A percentile compares a stretch with the other conserved stretches of the same genome.
These are phyloP conservation scores for Parapristionchus giblindavisi DNA, from an alignment of 2,888 invertebrate genomes.

Conservation along the genomic window DNA sequence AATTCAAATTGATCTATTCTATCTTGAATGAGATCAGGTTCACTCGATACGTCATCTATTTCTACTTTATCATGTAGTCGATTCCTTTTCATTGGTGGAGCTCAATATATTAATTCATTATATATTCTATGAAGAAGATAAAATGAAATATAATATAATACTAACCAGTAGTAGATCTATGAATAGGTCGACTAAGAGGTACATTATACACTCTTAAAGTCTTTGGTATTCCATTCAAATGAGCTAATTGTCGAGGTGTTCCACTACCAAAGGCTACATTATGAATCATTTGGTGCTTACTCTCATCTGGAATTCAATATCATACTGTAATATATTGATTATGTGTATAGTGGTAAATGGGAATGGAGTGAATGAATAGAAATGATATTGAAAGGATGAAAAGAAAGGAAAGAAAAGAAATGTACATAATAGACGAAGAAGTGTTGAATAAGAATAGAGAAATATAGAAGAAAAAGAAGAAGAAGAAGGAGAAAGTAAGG, in stretches of 20 bases:
- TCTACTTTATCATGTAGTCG: conserved; percentile 1
- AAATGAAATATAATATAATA: background rate
- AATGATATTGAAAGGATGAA: background rate
- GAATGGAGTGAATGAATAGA: background rate
- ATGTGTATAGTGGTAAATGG: too few relatives aligned
- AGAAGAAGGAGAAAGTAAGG: conserved; percentile 10
- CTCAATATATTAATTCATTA: background rate
- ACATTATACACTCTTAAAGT: conserved; percentile 32
- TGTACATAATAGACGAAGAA: background rate
- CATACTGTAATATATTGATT: too few relatives aligned
- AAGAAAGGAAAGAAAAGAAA: conserved; percentile 1
- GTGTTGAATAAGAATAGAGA: background rate
- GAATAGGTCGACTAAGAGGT: conserved; percentile 4
- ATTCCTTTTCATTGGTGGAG: conserved; percentile 7
- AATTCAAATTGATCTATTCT: conserved; percentile 14
- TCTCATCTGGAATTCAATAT: background rate
- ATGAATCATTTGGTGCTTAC: background rate
- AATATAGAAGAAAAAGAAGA: conserved; percentile 14
- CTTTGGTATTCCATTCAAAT: conserved; percentile 17
- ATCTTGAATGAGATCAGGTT: conserved; percentile 29
- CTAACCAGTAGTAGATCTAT: conserved; percentile 30
- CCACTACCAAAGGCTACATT: conserved; percentile 36
- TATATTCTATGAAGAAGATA: background rate
- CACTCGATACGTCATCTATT: conserved; percentile 30
- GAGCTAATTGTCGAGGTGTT: conserved; percentile 36